Conservation (phyloP, 2,113 vertebrate species). For the Calyptommatus sinebrachiatus region DNA sequence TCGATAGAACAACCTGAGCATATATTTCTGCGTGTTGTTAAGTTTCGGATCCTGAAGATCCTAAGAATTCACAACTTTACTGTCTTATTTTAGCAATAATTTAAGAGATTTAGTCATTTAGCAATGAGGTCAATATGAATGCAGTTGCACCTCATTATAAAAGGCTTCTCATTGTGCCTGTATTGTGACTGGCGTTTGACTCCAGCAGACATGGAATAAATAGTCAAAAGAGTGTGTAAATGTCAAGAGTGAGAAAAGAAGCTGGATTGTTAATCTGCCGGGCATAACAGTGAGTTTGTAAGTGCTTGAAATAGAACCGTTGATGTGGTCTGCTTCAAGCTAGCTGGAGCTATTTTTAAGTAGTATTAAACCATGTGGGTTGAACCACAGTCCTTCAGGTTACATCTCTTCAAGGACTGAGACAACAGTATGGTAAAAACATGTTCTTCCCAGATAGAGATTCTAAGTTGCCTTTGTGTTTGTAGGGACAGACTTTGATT, state of each 20-base stretch:
- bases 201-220: constrained; percentile 27
- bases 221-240: constrained; percentile 47
- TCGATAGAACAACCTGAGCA: too few species aligned
- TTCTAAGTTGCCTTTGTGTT: neutral
- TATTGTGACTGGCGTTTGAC: neutral
- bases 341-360: constrained; percentile 61
- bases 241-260: constrained; percentile 52
- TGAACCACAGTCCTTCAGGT: constrained; percentile 44
- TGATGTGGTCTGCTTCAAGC: constrained; percentile 50
- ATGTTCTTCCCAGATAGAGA: constrained; percentile 6
- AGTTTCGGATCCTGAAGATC: neutral
- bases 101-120: neutral
- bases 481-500: neutral
- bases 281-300: constrained; percentile 46
- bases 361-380: constrained; percentile 50
- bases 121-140: neutral
- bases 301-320: constrained; percentile 62
- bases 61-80: constrained; percentile 13
- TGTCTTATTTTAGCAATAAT: constrained; percentile 5
- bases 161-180: neutral
- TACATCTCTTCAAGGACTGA: neutral
- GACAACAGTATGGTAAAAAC: constrained; percentile 47
- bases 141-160: neutral
- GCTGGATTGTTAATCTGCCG: constrained; percentile 36
- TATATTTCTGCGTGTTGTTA: neutral